These are phyloP conservation scores for Rhopilema esculentum DNA, from an alignment of 30 jellyfish, hydroid and myxozoan species.

Conservation along the genomic window DNA sequence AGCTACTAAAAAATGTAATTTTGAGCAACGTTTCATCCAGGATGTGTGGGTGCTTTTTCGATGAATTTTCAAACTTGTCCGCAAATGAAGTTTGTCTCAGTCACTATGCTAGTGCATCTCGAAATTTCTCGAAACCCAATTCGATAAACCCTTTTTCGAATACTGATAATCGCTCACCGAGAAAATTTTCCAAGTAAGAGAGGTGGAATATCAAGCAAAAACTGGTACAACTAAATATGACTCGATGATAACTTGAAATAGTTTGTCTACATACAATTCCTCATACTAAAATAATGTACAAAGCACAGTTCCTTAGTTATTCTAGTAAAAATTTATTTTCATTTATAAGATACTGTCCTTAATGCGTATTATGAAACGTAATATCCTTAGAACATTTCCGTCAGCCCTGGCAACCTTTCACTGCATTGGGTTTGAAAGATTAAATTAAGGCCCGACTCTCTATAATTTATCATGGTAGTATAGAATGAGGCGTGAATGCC, in stretches of 20 bases:
- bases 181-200: too few relatives aligned
- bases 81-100: too few relatives aligned
- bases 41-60: too few relatives aligned
- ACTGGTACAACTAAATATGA: background rate
- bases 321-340: constrained; percentile 29
- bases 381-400: background rate
- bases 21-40: too few relatives aligned
- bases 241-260: background rate
- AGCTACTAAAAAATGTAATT: too few relatives aligned
- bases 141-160: too few relatives aligned
- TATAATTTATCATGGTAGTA: too few relatives aligned
- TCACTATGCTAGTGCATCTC: too few relatives aligned
- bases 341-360: background rate
- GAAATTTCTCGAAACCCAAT: too few relatives aligned
- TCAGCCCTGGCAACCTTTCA: background rate
- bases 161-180: too few relatives aligned
- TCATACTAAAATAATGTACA: constrained; percentile 59
- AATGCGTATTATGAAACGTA: background rate
- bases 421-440: background rate
- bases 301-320: constrained; percentile 17
- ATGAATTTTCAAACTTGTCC: too few relatives aligned
- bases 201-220: background rate
- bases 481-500: too few relatives aligned
- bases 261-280: background rate
- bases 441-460: background rate